A percentile compares a stretch with the other conserved stretches of the same genome.
Conservation (phyloP, 1,140 invertebrate genomes). For the Hycleus phaleratus region DNA sequence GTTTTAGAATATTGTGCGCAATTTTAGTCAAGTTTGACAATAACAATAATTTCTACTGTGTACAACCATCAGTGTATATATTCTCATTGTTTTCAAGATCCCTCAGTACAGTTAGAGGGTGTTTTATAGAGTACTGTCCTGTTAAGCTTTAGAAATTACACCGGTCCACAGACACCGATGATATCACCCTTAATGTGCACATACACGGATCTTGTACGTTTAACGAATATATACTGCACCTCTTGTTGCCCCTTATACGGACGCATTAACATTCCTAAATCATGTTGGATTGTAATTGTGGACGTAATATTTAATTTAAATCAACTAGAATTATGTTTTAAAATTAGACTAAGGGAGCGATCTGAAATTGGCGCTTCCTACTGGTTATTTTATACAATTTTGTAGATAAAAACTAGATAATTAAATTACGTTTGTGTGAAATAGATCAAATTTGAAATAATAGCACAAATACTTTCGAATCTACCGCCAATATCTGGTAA, state of each 20-base stretch:
- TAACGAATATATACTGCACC: not conserved
- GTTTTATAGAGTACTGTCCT: conserved; percentile 16
- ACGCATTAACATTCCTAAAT: conserved; percentile 14
- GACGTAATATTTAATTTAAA: too few species aligned
- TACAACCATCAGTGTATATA: conserved; percentile 5
- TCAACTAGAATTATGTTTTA: too few species aligned
- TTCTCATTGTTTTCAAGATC: conserved; percentile 17
- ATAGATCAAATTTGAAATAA: too few species aligned
- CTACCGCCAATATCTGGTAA: too few species aligned
- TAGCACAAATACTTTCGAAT: too few species aligned
- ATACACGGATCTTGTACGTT: not conserved
- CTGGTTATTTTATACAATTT: too few species aligned
- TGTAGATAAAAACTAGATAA: too few species aligned
- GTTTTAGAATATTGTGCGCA: not conserved
- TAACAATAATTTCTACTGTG: conserved; percentile 22
- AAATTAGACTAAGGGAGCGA: too few species aligned
- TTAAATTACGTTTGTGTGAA: too few species aligned
- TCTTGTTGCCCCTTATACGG: conserved; percentile 11
- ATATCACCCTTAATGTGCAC: not conserved
- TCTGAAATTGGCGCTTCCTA: too few species aligned
- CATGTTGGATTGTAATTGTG: not conserved
- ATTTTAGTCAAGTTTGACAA: conserved; percentile 19
- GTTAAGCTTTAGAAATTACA: conserved; percentile 17
- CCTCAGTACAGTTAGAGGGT: not conserved
- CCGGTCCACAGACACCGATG: conserved; percentile 5